These are phyloP conservation scores for Onthophagus taurus DNA, from an alignment of 1,140 invertebrate species.

Conservation along the genomic window DNA sequence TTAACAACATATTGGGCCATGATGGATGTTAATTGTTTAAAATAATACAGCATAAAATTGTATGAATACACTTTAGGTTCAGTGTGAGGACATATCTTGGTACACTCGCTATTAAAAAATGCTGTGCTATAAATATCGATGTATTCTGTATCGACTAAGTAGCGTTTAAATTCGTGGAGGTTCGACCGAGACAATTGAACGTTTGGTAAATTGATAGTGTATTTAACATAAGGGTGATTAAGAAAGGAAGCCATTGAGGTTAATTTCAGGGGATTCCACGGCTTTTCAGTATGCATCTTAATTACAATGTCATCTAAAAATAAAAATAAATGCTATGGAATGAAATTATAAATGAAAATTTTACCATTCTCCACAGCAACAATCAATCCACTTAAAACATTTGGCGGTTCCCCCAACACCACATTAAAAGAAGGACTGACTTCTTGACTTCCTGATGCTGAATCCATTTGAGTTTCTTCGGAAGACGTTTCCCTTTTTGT, in stretches of 20 bases:
- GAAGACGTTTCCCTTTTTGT: too few relatives aligned
- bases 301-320: slow-evolving; percentile 12
- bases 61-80: neutral
- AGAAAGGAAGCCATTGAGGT: neutral
- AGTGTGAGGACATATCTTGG: neutral
- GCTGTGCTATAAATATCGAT: neutral
- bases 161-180: slow-evolving; percentile 8
- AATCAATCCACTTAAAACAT: too few relatives aligned
- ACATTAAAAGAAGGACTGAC: too few relatives aligned
- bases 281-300: slow-evolving; percentile 8
- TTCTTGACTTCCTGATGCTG: too few relatives aligned
- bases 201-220: slow-evolving; percentile 2
- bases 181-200: slow-evolving; percentile 4
- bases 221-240: slow-evolving; percentile 7
- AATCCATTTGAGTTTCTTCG: too few relatives aligned
- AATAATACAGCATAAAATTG: slow-evolving; percentile 4
- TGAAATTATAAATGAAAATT: too few relatives aligned
- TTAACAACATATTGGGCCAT: neutral
- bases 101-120: neutral
- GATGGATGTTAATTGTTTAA: slow-evolving; percentile 1
- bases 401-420: too few relatives aligned
- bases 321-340: neutral
- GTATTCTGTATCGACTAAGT: slow-evolving; percentile 6
- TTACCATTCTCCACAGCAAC: too few relatives aligned
- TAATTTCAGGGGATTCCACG: slow-evolving; percentile 9